These are phyloP conservation scores for Daphoenositta chrysoptera DNA, from an alignment of 2,113 vertebrate species.

Conservation along the genomic window DNA sequence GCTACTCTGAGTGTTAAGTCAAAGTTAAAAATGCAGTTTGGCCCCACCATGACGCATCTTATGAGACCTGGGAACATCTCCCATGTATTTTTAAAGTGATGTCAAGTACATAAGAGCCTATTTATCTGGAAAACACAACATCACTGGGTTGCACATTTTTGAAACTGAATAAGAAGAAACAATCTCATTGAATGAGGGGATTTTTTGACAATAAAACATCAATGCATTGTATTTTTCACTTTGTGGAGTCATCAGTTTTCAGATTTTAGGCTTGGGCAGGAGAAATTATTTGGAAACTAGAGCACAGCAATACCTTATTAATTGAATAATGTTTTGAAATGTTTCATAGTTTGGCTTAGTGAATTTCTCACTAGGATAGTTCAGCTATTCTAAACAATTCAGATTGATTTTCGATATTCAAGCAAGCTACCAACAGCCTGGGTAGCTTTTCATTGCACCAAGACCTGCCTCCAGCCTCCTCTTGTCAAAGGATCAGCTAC, in stretches of 20 bases:
- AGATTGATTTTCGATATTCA: background rate
- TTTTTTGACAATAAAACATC: background rate
- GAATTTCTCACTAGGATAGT: background rate
- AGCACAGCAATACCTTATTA: background rate
- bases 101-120: background rate
- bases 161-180: background rate
- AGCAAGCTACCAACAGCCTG: background rate
- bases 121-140: background rate
- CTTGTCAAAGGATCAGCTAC: background rate
- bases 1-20: background rate
- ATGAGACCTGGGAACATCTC: background rate
- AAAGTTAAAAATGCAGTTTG: background rate
- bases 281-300: background rate
- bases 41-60: background rate
- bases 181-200: background rate
- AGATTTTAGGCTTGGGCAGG: background rate
- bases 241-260: background rate
- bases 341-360: background rate
- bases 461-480: background rate
- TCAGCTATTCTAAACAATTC: background rate
- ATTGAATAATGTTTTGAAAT: background rate
- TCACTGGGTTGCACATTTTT: background rate
- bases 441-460: background rate
- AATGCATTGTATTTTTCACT: background rate
- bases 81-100: background rate